Conservation (phyloP, 2,888 invertebrate species). For the Limnephilus marmoratus region DNA sequence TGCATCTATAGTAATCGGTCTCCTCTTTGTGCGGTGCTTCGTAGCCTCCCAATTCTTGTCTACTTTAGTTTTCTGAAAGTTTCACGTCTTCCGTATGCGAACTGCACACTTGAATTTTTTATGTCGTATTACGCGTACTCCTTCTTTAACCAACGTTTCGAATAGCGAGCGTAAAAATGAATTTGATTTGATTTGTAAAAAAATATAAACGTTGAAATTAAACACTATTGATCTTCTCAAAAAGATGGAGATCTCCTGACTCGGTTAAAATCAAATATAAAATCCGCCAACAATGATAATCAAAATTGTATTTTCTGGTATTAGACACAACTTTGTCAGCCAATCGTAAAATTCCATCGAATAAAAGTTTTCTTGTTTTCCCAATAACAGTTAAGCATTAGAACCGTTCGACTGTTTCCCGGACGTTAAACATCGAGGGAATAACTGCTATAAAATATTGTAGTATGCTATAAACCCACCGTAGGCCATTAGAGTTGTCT, state of each 20-base stretch:
- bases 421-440: neutral
- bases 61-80: no score
- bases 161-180: no score
- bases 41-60: no score
- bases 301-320: neutral
- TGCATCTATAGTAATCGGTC: no score
- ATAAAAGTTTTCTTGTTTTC: neutral
- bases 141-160: no score
- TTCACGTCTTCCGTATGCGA: no score
- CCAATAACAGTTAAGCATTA: neutral
- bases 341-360: neutral
- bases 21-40: no score
- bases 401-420: neutral
- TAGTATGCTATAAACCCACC: slow-evolving; percentile 47
- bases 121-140: no score
- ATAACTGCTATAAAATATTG: slow-evolving; percentile 44
- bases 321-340: neutral
- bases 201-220: neutral
- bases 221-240: neutral
- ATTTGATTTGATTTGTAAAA: no score
- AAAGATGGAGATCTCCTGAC: neutral
- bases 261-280: neutral
- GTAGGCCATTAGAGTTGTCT: slow-evolving; percentile 20
- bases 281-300: neutral
- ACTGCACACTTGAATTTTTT: no score